Conservation (phyloP, 2,797 vertebrate genomes). For the Parauchenoglanis punctatus region DNA sequence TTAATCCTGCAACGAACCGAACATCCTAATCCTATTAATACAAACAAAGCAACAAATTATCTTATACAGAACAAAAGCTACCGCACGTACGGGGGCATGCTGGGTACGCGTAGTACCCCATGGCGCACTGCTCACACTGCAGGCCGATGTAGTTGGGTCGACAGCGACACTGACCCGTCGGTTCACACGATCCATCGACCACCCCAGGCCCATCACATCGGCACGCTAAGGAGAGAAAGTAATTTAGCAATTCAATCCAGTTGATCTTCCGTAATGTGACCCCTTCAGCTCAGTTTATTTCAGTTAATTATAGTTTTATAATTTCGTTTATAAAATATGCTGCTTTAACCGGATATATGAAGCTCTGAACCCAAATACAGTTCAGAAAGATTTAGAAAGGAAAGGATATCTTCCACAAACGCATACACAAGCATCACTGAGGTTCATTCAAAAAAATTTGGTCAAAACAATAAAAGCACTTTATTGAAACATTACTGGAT, state of each 20-base stretch:
- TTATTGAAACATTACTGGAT: too few species aligned
- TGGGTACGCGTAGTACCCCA: slow-evolving; percentile 76
- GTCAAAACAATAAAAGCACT: too few species aligned
- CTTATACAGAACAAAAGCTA: slow-evolving; percentile 19
- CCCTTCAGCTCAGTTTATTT: not conserved
- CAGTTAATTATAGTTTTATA: not conserved
- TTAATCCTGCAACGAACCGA: not conserved
- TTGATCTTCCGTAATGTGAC: not conserved
- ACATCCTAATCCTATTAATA: not conserved
- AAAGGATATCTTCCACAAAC: too few species aligned
- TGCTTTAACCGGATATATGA: not conserved
- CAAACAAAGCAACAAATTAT: not conserved
- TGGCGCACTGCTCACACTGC: slow-evolving; percentile 73
- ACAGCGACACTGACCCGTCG: slow-evolving; percentile 64
- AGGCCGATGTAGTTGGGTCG: slow-evolving; percentile 67
- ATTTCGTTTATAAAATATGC: not conserved
- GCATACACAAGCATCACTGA: too few species aligned
- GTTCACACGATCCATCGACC: slow-evolving; percentile 50
- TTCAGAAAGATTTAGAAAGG: not conserved
- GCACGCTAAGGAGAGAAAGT: slow-evolving; percentile 64
- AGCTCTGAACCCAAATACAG: not conserved
- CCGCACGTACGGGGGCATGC: slow-evolving; percentile 71
- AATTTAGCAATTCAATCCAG: not conserved
- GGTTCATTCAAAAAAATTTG: too few species aligned
- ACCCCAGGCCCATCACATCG: slow-evolving; percentile 68